Evolutionary conservation across 2,797 vertebrate species (phyloP).

Genomic region (Hemitrygon akajei): DNA sequence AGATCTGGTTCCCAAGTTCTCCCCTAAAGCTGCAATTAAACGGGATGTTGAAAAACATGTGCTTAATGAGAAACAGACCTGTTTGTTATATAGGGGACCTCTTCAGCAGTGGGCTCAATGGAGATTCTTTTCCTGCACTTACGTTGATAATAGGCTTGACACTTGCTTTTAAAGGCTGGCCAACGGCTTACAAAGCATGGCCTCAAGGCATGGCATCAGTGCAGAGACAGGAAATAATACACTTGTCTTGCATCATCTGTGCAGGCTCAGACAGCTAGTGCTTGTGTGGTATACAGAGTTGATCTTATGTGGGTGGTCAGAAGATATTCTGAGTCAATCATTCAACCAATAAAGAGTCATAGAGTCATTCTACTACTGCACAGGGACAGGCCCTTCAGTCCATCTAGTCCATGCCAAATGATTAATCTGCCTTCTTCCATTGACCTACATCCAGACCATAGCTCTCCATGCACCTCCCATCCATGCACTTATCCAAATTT

Average conservation of each 20-base stretch:
- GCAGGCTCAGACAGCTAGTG: background rate
- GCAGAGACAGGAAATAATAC: constrained; percentile 1
- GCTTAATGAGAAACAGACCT: constrained; percentile 1
- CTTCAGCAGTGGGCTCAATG: background rate
- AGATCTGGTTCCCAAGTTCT: constrained; percentile 8
- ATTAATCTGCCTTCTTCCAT: no score
- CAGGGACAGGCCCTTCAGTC: no score
- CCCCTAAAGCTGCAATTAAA: constrained; percentile 19
- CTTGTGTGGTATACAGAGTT: no score
- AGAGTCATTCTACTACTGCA: no score
- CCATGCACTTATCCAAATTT: no score
- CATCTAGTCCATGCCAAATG: no score
- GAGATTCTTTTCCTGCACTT: background rate
- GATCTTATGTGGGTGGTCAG: no score
- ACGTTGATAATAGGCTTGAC: constrained; percentile 30
- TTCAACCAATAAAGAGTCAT: no score
- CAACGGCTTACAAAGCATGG: background rate
- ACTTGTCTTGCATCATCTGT: background rate
- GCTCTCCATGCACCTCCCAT: no score
- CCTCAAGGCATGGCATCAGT: background rate
- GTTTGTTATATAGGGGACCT: background rate
- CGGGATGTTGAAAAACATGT: constrained; percentile 14
- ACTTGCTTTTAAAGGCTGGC: background rate
- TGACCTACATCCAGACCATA: no score
- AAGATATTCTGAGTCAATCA: no score